These are phyloP conservation scores for Strigamia maritima DNA, from an alignment of 2,888 invertebrate species.

Conservation along the genomic window DNA sequence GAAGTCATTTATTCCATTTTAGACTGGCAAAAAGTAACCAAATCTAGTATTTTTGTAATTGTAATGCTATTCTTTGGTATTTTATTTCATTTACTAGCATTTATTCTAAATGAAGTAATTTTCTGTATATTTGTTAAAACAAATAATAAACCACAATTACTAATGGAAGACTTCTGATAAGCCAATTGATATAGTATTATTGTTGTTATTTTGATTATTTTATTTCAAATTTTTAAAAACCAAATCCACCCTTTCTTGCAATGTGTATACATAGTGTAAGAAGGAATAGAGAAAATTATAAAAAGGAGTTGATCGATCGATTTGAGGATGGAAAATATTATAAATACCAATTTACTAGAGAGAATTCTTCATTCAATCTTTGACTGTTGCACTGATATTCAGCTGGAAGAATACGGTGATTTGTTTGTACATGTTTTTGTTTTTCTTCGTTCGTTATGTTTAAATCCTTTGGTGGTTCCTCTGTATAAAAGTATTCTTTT, in stretches of 20 bases:
- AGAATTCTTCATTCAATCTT: conserved; percentile 48
- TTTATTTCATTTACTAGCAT: not conserved
- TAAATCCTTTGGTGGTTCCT: conserved; percentile 50
- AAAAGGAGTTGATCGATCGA: no score
- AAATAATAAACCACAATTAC: not conserved
- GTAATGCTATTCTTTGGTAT: not conserved
- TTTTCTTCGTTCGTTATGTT: conserved; percentile 95
- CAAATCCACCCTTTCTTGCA: no score
- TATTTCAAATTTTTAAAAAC: no score
- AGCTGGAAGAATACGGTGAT: conserved; percentile 2
- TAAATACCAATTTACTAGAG: conserved; percentile 51
- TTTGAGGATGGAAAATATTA: no score
- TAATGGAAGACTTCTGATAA: no score
- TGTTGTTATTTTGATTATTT: no score
- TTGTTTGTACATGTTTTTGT: conserved; percentile 59
- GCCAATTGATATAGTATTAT: no score
- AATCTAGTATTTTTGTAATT: not conserved
- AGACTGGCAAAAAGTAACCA: not conserved
- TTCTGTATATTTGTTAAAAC: not conserved
- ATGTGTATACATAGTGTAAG: no score
- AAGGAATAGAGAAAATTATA: no score
- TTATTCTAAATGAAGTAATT: not conserved
- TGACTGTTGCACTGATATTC: conserved; percentile 41
- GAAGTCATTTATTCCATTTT: not conserved
- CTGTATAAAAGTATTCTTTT: not conserved